A percentile compares a stretch with the other conserved stretches of the same genome.
phyloP scores from a whole-genome alignment of 2,797 vertebrate species.

The Chaunax sp. region DNA sequence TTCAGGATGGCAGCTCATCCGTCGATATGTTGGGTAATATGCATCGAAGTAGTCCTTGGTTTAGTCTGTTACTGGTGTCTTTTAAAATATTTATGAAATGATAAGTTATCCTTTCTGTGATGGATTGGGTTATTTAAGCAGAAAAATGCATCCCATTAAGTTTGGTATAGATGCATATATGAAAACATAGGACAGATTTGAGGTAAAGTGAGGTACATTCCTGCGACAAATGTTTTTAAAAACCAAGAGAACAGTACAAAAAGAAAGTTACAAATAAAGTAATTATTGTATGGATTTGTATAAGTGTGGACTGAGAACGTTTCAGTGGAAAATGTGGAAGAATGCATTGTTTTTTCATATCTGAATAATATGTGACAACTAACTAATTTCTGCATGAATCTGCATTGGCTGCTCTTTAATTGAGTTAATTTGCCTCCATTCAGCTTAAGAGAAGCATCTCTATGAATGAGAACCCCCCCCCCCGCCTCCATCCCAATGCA shows the following conservation, averaged over 20 bases:
- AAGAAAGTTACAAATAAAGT: not conserved
- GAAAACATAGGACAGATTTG: not conserved
- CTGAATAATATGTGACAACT: too few species aligned
- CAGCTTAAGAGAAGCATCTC: not conserved
- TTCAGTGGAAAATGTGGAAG: too few species aligned
- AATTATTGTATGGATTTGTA: not conserved
- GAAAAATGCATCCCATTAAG: not conserved
- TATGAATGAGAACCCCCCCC: not conserved
- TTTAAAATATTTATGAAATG: not conserved
- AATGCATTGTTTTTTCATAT: too few species aligned
- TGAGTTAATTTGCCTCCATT: not conserved
- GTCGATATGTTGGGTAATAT: constrained; percentile 1
- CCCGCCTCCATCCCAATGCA: constrained; percentile 23
- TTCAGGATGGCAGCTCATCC: constrained; percentile 15
- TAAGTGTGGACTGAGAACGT: not conserved
- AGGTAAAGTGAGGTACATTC: not conserved
- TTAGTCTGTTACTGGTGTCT: not conserved
- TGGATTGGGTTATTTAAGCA: not conserved
- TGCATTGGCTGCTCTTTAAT: not conserved
- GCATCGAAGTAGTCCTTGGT: not conserved
- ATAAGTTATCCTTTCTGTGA: not conserved
- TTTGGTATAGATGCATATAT: not conserved
- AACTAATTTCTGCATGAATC: not conserved
- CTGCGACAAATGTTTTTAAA: not conserved
- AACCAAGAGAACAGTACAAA: not conserved